These are phyloP conservation scores for Labeo catla DNA, from an alignment of 2,113 vertebrate genomes.

Conservation along the genomic window DNA sequence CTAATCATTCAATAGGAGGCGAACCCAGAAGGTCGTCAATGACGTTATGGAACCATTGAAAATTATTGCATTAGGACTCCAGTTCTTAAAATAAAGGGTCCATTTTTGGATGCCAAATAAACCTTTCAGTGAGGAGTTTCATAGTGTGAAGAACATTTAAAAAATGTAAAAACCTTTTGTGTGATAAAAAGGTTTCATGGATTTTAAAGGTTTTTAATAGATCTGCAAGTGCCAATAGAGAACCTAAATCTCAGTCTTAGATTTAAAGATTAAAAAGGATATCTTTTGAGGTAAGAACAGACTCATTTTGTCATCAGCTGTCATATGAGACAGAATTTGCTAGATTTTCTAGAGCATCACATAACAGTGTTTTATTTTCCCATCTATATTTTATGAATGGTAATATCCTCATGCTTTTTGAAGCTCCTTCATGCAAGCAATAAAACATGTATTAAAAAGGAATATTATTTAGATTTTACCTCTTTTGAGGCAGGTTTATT, in stretches of 20 bases:
- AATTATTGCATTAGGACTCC: neutral
- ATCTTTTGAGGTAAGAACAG: neutral
- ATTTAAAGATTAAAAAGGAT: neutral
- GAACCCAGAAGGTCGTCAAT: conserved; percentile 58
- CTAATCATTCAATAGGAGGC: conserved; percentile 65
- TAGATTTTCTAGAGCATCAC: conserved; percentile 2
- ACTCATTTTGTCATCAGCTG: neutral
- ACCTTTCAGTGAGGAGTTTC: neutral
- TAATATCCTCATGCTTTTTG: conserved; percentile 3
- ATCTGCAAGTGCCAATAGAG: no score
- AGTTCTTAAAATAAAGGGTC: neutral
- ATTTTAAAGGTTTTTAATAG: neutral
- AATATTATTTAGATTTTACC: conserved; percentile 18
- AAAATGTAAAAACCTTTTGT: neutral
- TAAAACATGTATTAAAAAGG: conserved; percentile 10
- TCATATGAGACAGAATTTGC: neutral
- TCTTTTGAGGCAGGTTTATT: conserved; percentile 2
- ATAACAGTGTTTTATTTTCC: conserved; percentile 32
- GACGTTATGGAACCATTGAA: conserved; percentile 35
- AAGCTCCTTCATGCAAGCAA: neutral
- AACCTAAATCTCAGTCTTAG: neutral
- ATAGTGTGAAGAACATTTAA: neutral
- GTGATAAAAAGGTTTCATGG: neutral
- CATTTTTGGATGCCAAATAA: neutral
- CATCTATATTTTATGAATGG: neutral